These are phyloP conservation scores for Cyrtorhinus lividipennis DNA, from an alignment of 1,140 invertebrate genomes.

Conservation along the genomic window DNA sequence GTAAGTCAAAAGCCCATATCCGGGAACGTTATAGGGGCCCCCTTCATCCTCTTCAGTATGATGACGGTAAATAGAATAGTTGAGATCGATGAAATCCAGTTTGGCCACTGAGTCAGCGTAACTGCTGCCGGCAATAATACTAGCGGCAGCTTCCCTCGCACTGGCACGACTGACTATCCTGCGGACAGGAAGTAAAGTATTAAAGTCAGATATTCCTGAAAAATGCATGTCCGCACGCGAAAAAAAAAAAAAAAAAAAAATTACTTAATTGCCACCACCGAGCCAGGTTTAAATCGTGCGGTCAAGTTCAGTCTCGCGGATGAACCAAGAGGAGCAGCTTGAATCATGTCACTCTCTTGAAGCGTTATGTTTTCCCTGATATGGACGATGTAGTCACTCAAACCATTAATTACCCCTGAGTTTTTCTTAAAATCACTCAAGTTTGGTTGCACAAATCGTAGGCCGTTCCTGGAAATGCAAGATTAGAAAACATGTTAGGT, in stretches of 20 bases:
- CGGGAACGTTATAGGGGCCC: slow-evolving; percentile 77
- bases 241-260: neutral
- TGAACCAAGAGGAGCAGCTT: neutral
- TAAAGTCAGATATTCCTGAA: neutral
- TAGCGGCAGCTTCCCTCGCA: slow-evolving; percentile 37
- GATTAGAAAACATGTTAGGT: too few species aligned
- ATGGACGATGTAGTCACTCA: slow-evolving; percentile 52
- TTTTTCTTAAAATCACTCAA: slow-evolving; percentile 38
- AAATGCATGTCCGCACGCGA: too few species aligned
- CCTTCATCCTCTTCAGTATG: slow-evolving; percentile 70
- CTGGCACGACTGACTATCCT: slow-evolving; percentile 43
- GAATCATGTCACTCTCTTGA: neutral
- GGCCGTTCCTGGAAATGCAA: neutral
- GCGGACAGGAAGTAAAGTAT: neutral
- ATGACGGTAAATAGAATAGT: slow-evolving; percentile 73
- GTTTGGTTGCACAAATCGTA: neutral
- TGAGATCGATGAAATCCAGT: slow-evolving; percentile 65
- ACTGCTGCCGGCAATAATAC: slow-evolving; percentile 28
- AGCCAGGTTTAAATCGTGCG: slow-evolving; percentile 25
- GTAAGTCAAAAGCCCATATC: slow-evolving; percentile 70
- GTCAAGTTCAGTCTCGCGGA: slow-evolving; percentile 24
- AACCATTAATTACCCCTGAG: slow-evolving; percentile 61
- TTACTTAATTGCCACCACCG: slow-evolving; percentile 25
- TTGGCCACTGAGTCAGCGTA: slow-evolving; percentile 19
- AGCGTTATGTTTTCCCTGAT: slow-evolving; percentile 49